Base-by-base conservation (phyloP, 2,888 invertebrate species). In the Protonemura montana region DNA sequence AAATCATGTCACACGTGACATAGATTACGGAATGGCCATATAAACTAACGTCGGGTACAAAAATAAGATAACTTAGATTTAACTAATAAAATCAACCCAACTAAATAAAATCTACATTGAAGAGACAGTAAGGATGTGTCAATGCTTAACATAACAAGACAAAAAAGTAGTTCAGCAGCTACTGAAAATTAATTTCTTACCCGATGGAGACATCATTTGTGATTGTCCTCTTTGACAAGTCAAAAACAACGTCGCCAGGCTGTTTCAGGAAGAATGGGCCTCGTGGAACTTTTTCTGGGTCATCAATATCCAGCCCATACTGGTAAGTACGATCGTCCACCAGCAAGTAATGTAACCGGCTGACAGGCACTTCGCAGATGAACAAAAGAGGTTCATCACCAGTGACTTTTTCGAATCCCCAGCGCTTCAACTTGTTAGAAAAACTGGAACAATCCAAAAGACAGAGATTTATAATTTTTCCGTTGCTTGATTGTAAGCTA, bases 211-310 rank as follows among this genome's bases (percentile, higher is more conserved):
- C 94, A 91, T 96, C 95, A 90, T 97, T 96, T 26, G 93, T 93
- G 84, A 94, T 90, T 88, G 94, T 94, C 88, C 94, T 93, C 89
- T 94, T 94, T 13, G 95, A 94, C 10, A 96, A 94, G 91, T 98
- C 98, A 91, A 96, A 97, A 21, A 97, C 96, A 26, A 95, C 96
- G 90, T 96, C 95, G 21, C 93, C 93, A 0, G 98, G 98, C 90
- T 98, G 97, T 89, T 95, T 95, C 10, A 96, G 95, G 90, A 99
- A 98, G 90, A 94, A 96, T 2, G 99, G 99, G 0, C 98, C 98
- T 89, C 95, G 93, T 0, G 97, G 97, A 88, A 98, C 95, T 89
- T 94, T 94, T 87, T 94, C 94, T 0, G 96, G 95, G 91, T 98
- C 96, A 88, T 93, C 94, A 81, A 97, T 94, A 90, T 97, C 95